Evolutionary conservation across 2,797 vertebrate genomes (phyloP).

Genomic region (Tragelaphus oryx): DNA sequence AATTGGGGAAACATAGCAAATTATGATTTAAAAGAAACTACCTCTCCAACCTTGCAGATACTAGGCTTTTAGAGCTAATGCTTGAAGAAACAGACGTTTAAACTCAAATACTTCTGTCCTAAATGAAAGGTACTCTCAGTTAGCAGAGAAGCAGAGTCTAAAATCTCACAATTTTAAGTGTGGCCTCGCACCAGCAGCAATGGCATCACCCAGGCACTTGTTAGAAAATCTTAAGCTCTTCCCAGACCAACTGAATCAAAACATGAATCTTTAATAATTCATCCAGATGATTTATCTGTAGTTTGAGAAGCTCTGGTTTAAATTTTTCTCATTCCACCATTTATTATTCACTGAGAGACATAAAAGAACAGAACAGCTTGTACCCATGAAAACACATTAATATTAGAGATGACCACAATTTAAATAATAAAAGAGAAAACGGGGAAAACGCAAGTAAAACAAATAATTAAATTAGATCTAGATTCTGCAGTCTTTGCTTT

Average conservation of each 20-base stretch:
- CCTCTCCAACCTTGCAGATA: neutral
- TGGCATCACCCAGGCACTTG: neutral
- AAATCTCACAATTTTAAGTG: neutral
- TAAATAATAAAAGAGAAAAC: conserved; percentile 16
- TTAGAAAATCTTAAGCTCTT: neutral
- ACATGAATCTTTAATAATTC: neutral
- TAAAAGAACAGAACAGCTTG: conserved; percentile 5
- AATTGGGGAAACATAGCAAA: neutral
- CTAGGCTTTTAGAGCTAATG: neutral
- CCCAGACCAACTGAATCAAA: neutral
- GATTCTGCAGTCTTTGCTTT: neutral
- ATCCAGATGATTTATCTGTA: neutral
- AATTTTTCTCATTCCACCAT: neutral
- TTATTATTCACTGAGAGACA: conserved; percentile 26
- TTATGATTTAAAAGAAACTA: conserved; percentile 4
- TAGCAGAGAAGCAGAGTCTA: neutral
- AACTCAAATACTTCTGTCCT: neutral
- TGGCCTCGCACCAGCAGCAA: neutral
- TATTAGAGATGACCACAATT: neutral
- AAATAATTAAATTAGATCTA: neutral
- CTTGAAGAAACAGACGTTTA: conserved; percentile 29
- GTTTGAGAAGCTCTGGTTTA: neutral
- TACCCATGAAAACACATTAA: conserved; percentile 13
- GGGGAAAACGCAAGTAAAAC: neutral
- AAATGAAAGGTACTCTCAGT: conserved; percentile 3